phyloP scores from a whole-genome alignment of 2,797 vertebrate species.

The Brachyalestes nurse region DNA sequence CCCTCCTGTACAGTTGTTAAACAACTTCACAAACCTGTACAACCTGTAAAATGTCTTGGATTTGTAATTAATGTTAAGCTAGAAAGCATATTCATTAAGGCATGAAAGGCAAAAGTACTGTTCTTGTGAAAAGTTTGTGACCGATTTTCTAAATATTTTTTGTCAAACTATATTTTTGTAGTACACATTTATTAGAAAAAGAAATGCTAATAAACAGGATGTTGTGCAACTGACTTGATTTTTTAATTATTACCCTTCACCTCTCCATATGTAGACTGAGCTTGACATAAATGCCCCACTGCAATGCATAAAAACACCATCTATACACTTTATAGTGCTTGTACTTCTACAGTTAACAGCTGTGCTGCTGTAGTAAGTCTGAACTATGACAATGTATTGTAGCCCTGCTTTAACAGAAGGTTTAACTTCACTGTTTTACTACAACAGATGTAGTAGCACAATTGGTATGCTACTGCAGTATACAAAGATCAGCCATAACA shows the following conservation, averaged over 20 bases:
- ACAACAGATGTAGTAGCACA: too few species aligned
- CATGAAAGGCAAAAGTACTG: background rate
- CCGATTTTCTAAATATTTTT: constrained; percentile 34
- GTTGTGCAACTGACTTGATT: background rate
- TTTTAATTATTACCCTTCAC: background rate
- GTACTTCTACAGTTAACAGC: too few species aligned
- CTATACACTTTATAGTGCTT: background rate
- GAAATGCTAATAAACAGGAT: constrained; percentile 39
- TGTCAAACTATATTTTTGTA: constrained; percentile 46
- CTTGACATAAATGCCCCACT: background rate
- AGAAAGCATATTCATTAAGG: background rate
- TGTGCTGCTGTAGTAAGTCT: background rate
- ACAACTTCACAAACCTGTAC: background rate
- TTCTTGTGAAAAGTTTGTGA: background rate
- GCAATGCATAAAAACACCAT: background rate
- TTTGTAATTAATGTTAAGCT: background rate
- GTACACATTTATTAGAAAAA: constrained; percentile 18
- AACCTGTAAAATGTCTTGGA: background rate
- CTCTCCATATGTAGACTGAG: background rate
- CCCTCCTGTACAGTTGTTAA: background rate
- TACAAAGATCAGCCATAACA: too few species aligned
- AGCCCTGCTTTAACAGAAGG: too few species aligned
- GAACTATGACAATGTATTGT: too few species aligned
- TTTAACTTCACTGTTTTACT: too few species aligned
- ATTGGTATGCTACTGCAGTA: too few species aligned